phyloP scores from a whole-genome alignment of 1,140 invertebrate genomes.

The Drosophila ogumai region DNA sequence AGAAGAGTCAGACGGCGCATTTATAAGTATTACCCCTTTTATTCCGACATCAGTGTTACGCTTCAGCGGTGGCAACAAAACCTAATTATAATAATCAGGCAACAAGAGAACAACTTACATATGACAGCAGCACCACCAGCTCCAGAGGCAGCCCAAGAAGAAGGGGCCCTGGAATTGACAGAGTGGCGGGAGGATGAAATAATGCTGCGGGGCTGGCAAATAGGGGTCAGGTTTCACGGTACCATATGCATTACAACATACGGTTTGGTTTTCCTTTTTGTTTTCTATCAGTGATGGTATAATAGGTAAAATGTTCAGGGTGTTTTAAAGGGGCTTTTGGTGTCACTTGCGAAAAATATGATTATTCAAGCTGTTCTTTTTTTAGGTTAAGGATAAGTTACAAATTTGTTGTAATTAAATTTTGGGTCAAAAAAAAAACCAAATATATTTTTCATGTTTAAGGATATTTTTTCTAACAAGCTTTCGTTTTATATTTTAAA shows the following conservation, averaged over 20 bases:
- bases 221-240: slow-evolving; percentile 6
- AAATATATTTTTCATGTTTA: too few species aligned
- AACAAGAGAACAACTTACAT: slow-evolving; percentile 40
- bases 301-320: neutral
- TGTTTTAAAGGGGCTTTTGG: too few species aligned
- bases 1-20: neutral
- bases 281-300: neutral
- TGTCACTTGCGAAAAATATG: too few species aligned
- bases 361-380: too few species aligned
- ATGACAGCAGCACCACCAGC: slow-evolving; percentile 30
- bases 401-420: too few species aligned
- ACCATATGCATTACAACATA: slow-evolving; percentile 7
- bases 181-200: slow-evolving; percentile 3
- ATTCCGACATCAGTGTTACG: slow-evolving; percentile 41
- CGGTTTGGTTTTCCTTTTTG: neutral
- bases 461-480: too few species aligned
- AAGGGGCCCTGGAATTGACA: neutral
- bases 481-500: too few species aligned
- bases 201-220: neutral
- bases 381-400: too few species aligned
- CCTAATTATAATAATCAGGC: slow-evolving; percentile 74
- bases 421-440: too few species aligned
- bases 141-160: slow-evolving; percentile 17
- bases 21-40: slow-evolving; percentile 9
- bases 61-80: slow-evolving; percentile 66